Evolutionary conservation across 2,113 vertebrate genomes (phyloP), one percentile per base, ranked within the genome.

Genomic region (Solenodon paradoxus): DNA sequence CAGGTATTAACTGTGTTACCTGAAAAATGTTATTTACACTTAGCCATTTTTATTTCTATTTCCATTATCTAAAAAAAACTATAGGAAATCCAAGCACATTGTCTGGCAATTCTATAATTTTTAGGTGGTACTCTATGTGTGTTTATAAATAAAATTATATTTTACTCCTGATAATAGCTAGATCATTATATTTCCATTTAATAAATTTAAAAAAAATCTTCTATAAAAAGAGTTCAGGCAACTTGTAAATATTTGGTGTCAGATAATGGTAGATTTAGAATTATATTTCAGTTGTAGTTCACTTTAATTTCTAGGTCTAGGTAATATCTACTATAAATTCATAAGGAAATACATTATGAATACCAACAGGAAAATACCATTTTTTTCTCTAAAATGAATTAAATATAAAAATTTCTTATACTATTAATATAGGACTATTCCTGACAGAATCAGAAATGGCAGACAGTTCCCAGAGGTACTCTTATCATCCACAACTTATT

Each of bases 21-120:
- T 30, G n/a, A 71, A 86, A 86, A 74, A 61, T 79, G 24, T 77
- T 66, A 78, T 63, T 88, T 83, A 51, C 7, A 7, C 35, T 59
- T 4, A 63, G 10, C n/a, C n/a, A n/a, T n/a, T n/a, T n/a, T n/a
- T n/a, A n/a, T n/a, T n/a, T n/a, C n/a, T n/a, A n/a, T n/a, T n/a
- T n/a, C n/a, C n/a, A n/a, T n/a, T 45, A 28, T 66, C 28, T 83
- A 35, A 74, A 51, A 49, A 57, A 7, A 1, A 74, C 19, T 80
- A 30, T 32, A 42, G 9, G 5, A 47, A 6, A 77, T 93, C 13
- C 53, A 53, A 20, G 2, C 30, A 53, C 2, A 59, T 69, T 49
- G 5, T n/a, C 49, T 75, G 55, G 40, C 20, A 84, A 74, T 80
- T 3, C 32, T 45, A n/a, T 28, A 57, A 42, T 79, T 51, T 26